Conservation (phyloP, 2,797 vertebrate species). For the Sorex maritimensis region DNA sequence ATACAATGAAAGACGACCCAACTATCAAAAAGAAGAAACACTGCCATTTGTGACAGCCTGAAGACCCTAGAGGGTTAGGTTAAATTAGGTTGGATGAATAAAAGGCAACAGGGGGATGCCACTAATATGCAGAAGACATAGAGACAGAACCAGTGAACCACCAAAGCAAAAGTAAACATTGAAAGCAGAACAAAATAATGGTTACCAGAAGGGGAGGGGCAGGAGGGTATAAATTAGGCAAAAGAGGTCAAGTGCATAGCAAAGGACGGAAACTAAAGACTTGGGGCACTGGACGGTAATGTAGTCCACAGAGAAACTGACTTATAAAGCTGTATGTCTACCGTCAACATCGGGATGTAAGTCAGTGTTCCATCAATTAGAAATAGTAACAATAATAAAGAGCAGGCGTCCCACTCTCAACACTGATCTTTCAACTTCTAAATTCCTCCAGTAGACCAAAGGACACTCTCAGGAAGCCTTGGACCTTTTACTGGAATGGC, state of each 20-base stretch:
- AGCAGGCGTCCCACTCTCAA: neutral
- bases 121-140: neutral
- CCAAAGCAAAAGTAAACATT: neutral
- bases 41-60: neutral
- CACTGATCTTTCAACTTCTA: constrained; percentile 9
- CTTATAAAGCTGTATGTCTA: neutral
- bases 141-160: neutral
- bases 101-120: neutral
- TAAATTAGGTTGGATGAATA: neutral
- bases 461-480: neutral
- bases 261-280: neutral
- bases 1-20: too few species aligned
- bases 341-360: neutral
- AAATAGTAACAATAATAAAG: neutral
- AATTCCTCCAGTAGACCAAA: neutral
- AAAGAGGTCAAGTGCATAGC: neutral
- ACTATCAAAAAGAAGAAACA: neutral
- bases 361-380: neutral
- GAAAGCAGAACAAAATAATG: neutral
- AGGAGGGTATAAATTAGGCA: neutral
- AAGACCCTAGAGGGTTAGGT: neutral
- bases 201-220: neutral
- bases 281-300: neutral
- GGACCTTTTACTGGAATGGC: neutral
- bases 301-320: neutral